These are phyloP conservation scores for Cladopsammia gracilis DNA, from an alignment of 64 coral and sea anemone species.

Conservation along the genomic window DNA sequence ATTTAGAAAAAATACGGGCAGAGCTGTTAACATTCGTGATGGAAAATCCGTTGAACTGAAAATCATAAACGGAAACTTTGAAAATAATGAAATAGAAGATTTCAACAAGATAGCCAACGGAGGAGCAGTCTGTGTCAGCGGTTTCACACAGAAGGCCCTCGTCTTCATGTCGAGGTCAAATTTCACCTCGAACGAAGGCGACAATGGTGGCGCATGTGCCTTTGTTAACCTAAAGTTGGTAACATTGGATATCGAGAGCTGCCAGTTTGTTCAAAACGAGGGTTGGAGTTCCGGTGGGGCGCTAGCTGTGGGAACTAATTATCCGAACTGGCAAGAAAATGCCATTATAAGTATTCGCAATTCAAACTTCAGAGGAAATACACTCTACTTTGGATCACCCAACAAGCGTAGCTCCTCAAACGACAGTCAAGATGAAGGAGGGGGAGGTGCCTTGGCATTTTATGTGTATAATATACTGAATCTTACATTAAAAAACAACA, in stretches of 20 bases:
- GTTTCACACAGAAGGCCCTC: neutral
- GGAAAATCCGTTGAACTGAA: neutral
- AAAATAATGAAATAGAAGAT: neutral
- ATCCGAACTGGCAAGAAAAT: neutral
- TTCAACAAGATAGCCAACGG: neutral
- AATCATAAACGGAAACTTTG: neutral
- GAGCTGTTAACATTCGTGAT: neutral
- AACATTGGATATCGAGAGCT: constrained; percentile 13
- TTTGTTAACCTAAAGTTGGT: neutral
- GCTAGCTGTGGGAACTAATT: neutral
- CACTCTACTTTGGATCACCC: neutral
- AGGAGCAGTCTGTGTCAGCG: constrained; percentile 22
- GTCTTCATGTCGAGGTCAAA: constrained; percentile 27
- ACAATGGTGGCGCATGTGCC: constrained; percentile 17
- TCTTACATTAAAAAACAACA: constrained; percentile 2
- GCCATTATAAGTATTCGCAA: neutral
- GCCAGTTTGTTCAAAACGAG: neutral
- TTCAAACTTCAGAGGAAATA: neutral
- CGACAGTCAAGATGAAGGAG: neutral
- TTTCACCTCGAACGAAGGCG: neutral
- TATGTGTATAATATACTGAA: neutral
- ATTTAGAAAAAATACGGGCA: neutral
- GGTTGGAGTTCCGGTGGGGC: constrained; percentile 1
- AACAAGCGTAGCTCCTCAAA: neutral
- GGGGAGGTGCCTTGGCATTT: neutral